phyloP scores from a whole-genome alignment of 2,888 invertebrate genomes.

The Oegoconia quadripuncta region DNA sequence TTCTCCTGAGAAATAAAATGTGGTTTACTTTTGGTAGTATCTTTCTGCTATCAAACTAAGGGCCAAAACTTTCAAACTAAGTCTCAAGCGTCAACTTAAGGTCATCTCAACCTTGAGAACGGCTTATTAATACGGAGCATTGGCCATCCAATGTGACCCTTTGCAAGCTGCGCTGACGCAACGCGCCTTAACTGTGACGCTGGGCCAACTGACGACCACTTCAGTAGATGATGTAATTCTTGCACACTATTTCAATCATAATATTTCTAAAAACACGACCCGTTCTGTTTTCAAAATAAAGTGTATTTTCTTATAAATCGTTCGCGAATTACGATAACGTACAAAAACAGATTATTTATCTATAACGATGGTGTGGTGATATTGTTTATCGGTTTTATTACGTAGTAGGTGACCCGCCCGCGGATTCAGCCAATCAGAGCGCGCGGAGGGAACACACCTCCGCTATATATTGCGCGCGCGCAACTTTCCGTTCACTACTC shows the following conservation, averaged over 20 bases:
- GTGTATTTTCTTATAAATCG: background rate
- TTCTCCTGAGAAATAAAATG: too few species aligned
- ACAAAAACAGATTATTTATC: background rate
- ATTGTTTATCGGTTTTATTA: conserved; percentile 17
- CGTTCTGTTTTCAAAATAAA: conserved; percentile 5
- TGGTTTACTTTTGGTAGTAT: too few species aligned
- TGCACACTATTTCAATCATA: conserved; percentile 8
- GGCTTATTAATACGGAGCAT: too few species aligned
- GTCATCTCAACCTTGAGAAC: too few species aligned
- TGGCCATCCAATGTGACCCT: too few species aligned
- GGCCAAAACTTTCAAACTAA: too few species aligned
- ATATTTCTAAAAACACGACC: background rate
- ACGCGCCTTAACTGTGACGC: conserved; percentile 48
- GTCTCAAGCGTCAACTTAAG: too few species aligned
- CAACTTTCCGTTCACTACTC: conserved; percentile 36
- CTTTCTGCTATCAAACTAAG: too few species aligned
- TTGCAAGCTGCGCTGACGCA: conserved; percentile 34
- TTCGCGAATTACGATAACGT: too few species aligned
- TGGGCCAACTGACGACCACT: too few species aligned
- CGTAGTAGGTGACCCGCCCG: conserved; percentile 68
- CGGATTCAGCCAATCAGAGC: conserved; percentile 58
- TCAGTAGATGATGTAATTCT: conserved; percentile 37
- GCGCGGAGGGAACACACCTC: conserved; percentile 50
- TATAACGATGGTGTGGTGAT: background rate
- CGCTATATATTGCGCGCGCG: conserved; percentile 54